Percentiles rank a stretch among this genome's conserved stretches.
Evolutionary conservation across 2,888 invertebrate genomes (phyloP).

Genomic region (Cepaea hortensis): DNA sequence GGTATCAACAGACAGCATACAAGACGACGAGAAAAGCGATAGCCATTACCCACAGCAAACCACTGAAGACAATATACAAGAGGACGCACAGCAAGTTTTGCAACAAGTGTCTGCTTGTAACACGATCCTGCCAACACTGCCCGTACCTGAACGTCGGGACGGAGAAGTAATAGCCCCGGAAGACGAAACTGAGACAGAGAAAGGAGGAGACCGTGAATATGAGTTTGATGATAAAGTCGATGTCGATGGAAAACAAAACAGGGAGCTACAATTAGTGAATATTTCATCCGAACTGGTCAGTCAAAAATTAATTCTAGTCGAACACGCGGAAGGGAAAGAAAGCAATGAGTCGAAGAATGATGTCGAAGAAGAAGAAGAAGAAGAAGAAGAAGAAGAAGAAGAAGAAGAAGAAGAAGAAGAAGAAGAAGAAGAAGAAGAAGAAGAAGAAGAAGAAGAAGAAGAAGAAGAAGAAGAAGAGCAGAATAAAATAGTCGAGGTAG

Average conservation of each 20-base stretch:
- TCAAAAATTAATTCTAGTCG: too few relatives aligned
- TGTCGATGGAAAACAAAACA: too few relatives aligned
- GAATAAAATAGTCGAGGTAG: not conserved
- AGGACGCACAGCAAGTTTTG: not conserved
- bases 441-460: not conserved
- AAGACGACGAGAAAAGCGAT: too few relatives aligned
- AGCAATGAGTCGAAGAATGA: not conserved
- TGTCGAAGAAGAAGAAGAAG: slow-evolving; percentile 10
- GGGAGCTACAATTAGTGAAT: too few relatives aligned
- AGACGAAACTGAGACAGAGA: not conserved
- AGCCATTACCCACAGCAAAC: too few relatives aligned
- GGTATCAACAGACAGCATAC: not conserved
- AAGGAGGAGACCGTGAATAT: too few relatives aligned
- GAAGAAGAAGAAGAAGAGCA: not conserved
- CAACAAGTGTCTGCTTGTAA: not conserved
- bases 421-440: slow-evolving; percentile 11
- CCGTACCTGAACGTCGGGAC: not conserved
- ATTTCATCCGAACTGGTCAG: too few relatives aligned
- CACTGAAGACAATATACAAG: not conserved
- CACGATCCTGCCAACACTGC: not conserved
- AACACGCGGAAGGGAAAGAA: not conserved
- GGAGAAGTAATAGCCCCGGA: not conserved
- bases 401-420: slow-evolving; percentile 26
- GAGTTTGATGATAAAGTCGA: too few relatives aligned
- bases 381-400: slow-evolving; percentile 33